Evolutionary conservation across 2,888 invertebrate genomes (phyloP).

Genomic region (Nephrotoma flavescens): DNA sequence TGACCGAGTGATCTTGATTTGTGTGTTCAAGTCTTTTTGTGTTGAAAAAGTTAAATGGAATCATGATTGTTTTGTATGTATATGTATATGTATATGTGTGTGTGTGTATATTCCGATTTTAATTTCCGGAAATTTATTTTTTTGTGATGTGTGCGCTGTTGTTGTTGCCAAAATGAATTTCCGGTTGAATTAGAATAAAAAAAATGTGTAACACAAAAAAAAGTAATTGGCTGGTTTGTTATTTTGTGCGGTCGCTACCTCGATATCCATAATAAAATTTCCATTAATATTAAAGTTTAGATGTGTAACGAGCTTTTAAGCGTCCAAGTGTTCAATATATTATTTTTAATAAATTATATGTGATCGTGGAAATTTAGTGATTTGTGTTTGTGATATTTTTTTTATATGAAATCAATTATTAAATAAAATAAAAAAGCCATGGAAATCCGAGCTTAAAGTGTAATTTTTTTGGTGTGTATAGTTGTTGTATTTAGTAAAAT

Average conservation of each 20-base stretch:
- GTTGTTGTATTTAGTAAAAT: not conserved
- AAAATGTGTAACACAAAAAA: not conserved
- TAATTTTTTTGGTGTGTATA: not conserved
- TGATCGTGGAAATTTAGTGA: not conserved
- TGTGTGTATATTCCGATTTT: not conserved
- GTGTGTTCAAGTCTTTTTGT: not conserved
- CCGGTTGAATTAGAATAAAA: not conserved
- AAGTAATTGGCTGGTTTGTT: not conserved
- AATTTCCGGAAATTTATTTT: conserved; percentile 2
- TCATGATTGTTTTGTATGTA: not conserved
- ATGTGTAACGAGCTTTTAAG: not conserved
- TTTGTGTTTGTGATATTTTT: not conserved
- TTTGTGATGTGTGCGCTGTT: not conserved
- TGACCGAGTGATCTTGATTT: not conserved
- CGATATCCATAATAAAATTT: not conserved
- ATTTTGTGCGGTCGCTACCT: not conserved
- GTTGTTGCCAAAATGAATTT: conserved; percentile 1
- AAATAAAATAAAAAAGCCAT: not conserved
- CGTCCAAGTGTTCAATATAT: not conserved
- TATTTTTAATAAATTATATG: not conserved
- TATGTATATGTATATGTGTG: not conserved
- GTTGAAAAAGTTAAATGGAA: not conserved
- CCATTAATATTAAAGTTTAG: not conserved
- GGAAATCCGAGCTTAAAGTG: not conserved
- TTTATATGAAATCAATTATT: not conserved